These are phyloP conservation scores for Kryptolebias marmoratus DNA, from an alignment of 2,113 vertebrate genomes.

Conservation along the genomic window DNA sequence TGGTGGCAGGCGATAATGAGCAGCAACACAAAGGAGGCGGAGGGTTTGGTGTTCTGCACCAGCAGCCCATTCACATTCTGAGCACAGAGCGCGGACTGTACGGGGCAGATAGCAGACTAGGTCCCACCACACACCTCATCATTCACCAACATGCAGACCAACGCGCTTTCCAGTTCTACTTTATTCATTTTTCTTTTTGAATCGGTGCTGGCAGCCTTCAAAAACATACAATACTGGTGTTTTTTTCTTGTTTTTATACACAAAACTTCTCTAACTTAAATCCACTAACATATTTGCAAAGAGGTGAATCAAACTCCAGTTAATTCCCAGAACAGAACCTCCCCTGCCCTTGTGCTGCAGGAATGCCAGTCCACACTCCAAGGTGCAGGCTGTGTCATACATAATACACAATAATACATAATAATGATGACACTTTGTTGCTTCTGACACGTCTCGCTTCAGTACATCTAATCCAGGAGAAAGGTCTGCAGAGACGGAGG, in stretches of 20 bases:
- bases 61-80: conserved; percentile 65
- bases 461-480: conserved; percentile 57
- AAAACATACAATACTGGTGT: neutral
- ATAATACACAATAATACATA: conserved; percentile 36
- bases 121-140: conserved; percentile 70
- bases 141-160: conserved; percentile 59
- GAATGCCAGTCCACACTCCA: conserved; percentile 8
- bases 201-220: neutral
- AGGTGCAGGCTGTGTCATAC: conserved; percentile 21
- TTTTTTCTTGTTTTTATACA: too few species aligned
- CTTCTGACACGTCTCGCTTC: conserved; percentile 50
- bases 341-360: conserved; percentile 18
- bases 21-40: conserved; percentile 29
- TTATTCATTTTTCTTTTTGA: conserved; percentile 15
- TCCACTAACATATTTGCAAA: neutral
- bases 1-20: neutral
- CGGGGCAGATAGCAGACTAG: conserved; percentile 73
- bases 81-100: conserved; percentile 61
- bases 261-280: neutral
- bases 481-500: conserved; percentile 55
- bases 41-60: conserved; percentile 49
- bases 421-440: conserved; percentile 28
- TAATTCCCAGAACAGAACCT: neutral
- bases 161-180: conserved; percentile 32
- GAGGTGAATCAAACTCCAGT: neutral